These are phyloP conservation scores for Amblyjoppa fuscipennis DNA, from an alignment of 2,888 invertebrate genomes.

Conservation along the genomic window DNA sequence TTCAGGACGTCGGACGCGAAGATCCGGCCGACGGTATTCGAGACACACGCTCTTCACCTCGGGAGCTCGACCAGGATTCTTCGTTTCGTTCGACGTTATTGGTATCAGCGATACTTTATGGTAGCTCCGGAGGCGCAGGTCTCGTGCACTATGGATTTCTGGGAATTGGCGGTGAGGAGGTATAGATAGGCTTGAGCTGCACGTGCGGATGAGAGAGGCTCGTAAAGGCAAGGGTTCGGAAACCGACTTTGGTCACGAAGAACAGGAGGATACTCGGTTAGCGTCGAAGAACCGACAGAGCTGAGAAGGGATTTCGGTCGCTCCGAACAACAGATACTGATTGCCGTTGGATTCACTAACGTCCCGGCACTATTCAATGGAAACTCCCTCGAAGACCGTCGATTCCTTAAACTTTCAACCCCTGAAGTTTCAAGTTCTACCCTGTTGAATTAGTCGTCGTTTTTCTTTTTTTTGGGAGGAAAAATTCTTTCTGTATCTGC, in stretches of 20 bases:
- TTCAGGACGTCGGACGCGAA: background rate
- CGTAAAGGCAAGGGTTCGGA: slow-evolving; percentile 25
- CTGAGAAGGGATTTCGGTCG: slow-evolving; percentile 36
- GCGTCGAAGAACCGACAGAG: slow-evolving; percentile 14
- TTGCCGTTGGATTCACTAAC: background rate
- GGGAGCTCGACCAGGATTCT: slow-evolving; percentile 15
- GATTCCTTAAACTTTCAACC: background rate
- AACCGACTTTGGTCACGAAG: slow-evolving; percentile 53
- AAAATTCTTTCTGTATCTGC: no score
- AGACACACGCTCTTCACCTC: slow-evolving; percentile 55
- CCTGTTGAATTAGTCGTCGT: background rate
- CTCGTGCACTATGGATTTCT: slow-evolving; percentile 53
- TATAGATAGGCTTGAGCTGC: slow-evolving; percentile 17
- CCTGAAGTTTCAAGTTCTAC: background rate
- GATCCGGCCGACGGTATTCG: slow-evolving; percentile 37
- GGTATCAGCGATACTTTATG: slow-evolving; percentile 55
- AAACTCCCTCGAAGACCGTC: background rate
- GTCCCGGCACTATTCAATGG: background rate
- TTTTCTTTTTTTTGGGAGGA: no score
- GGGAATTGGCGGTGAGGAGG: slow-evolving; percentile 41
- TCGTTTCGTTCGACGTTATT: slow-evolving; percentile 38
- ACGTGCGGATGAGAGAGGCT: slow-evolving; percentile 48
- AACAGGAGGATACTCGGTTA: slow-evolving; percentile 12
- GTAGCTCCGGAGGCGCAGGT: slow-evolving; percentile 2
- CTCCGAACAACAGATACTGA: slow-evolving; percentile 14